Conservation (phyloP, 2,888 invertebrate genomes). For the Aleiodes alternator region DNA sequence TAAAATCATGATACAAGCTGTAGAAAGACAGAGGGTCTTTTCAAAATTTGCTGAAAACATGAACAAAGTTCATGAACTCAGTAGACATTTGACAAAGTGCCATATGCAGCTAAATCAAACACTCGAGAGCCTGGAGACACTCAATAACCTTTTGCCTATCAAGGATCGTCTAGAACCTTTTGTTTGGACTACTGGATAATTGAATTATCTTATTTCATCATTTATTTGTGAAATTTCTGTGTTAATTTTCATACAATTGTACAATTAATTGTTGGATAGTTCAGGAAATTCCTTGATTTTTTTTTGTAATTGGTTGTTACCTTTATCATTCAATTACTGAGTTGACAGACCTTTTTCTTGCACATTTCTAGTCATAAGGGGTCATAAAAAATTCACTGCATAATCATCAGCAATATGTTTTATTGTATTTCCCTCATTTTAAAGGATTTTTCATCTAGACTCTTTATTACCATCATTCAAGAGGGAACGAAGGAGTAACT, state of each 20-base stretch:
- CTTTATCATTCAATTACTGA: too few relatives aligned
- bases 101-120: slow-evolving; percentile 89
- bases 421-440: too few relatives aligned
- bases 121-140: slow-evolving; percentile 88
- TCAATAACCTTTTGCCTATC: slow-evolving; percentile 89
- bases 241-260: too few relatives aligned
- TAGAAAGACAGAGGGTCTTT: slow-evolving; percentile 89
- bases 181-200: slow-evolving; percentile 87
- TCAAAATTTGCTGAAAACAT: slow-evolving; percentile 91
- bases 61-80: slow-evolving; percentile 88
- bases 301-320: too few relatives aligned
- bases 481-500: slow-evolving; percentile 79
- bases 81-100: slow-evolving; percentile 88
- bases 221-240: slow-evolving; percentile 78
- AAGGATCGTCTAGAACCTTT: slow-evolving; percentile 92
- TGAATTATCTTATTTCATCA: slow-evolving; percentile 64
- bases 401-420: too few relatives aligned
- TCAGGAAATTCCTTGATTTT: too few relatives aligned
- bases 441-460: too few relatives aligned
- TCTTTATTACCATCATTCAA: slow-evolving; percentile 62
- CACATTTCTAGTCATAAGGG: too few relatives aligned
- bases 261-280: too few relatives aligned
- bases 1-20: slow-evolving; percentile 82
- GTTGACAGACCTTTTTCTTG: too few relatives aligned
- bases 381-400: too few relatives aligned